These are phyloP conservation scores for Epinotia demarniana DNA, from an alignment of 2,888 invertebrate genomes.

Conservation along the genomic window DNA sequence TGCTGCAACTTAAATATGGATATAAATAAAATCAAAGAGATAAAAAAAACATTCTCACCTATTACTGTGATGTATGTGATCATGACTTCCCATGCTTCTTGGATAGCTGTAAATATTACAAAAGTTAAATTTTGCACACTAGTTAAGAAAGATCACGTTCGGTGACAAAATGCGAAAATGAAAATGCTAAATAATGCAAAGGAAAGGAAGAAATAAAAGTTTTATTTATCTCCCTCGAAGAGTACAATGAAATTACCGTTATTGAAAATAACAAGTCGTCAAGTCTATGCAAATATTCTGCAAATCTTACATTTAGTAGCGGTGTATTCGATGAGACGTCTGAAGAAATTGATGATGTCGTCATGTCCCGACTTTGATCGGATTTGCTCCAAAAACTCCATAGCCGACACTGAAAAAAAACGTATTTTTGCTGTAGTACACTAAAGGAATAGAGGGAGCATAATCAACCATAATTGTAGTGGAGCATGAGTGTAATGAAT, in stretches of 20 bases:
- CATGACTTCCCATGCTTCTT: slow-evolving; percentile 58
- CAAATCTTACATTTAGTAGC: slow-evolving; percentile 64
- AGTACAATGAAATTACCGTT: not conserved
- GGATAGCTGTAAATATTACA: slow-evolving; percentile 54
- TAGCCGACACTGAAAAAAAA: slow-evolving; percentile 58
- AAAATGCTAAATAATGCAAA: no score
- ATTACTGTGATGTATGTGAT: slow-evolving; percentile 37
- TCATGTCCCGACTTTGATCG: slow-evolving; percentile 58
- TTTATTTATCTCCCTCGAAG: not conserved
- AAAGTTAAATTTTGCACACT: not conserved
- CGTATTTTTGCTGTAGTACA: not conserved
- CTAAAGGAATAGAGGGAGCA: no score
- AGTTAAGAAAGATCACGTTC: no score
- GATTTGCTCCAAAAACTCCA: slow-evolving; percentile 64
- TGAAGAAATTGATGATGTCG: slow-evolving; percentile 65
- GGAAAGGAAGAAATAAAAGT: no score
- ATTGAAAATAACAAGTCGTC: not conserved
- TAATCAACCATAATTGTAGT: not conserved
- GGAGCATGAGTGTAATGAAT: slow-evolving; percentile 41
- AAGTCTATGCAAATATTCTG: not conserved
- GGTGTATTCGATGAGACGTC: slow-evolving; percentile 59
- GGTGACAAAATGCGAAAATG: no score
- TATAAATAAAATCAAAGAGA: not conserved
- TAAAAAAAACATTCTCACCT: slow-evolving; percentile 14
- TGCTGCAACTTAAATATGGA: not conserved